Evolutionary conservation across 2,888 invertebrate species (phyloP), one percentile per base, ranked within the genome.

Genomic region (Acanthosepion lycidas): DNA sequence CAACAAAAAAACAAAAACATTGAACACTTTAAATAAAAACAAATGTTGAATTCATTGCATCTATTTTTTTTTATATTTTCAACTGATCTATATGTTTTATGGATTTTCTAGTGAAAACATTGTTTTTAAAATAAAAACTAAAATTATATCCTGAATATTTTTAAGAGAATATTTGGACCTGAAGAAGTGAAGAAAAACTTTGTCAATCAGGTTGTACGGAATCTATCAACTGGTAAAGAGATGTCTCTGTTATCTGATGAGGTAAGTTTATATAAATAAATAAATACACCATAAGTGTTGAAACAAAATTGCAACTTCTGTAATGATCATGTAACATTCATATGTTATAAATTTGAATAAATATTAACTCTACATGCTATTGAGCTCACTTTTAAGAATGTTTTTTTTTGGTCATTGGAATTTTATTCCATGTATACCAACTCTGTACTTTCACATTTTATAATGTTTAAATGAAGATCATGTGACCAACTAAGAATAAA

Each of bases 171-270:
- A 18, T 94, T 42, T 28, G 94, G 94, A 59, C 94, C 59, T 28
- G 94, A 94, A 26, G 55, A 15, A 26, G n/a, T n/a, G 18, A 64
- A 42, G 42, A 94, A 53, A 55, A 94, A 94, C 59, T 94, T 94
- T 94, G 94, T 59, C 26, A 53, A 94, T 33, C 94, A 94, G 48
- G 59, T 94, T 94, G 55, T 94, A 59, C 28, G 28, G 20, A 59
- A 55, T 42, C 94, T 94, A 6, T 55, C 55, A 26, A 20, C 59
- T 12, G 59, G 42, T 9, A 55, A 94, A n/a, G 55, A 59, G 48
- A 55, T 94, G 94, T 59, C 20, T 18, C 64, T 55, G 9, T 59
- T 94, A 20, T 53, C 94, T 48, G 94, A 94, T 94, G 94, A 94
- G 26, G 94, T 94, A 92, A 51, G 42, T 51, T 91, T 91, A 15